Conservation (phyloP, 2,797 vertebrate species). For the Uromys caudimaculatus region DNA sequence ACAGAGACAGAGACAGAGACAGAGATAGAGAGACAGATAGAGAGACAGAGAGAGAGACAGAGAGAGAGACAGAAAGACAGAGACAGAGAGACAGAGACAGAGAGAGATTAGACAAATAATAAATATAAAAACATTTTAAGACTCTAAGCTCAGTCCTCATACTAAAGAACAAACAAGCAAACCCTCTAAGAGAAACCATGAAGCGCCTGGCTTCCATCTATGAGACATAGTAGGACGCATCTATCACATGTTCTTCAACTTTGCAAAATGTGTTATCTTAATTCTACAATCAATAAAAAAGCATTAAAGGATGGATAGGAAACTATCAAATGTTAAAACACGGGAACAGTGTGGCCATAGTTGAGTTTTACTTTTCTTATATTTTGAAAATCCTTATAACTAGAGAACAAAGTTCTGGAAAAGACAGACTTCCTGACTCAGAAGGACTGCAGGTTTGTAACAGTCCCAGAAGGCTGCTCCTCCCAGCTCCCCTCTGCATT, state of each 20-base stretch:
- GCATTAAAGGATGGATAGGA: background rate
- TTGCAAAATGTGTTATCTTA: background rate
- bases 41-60: no score
- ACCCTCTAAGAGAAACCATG: background rate
- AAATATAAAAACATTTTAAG: background rate
- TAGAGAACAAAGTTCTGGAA: background rate
- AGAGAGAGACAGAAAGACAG: no score
- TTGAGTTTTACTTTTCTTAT: constrained; percentile 7
- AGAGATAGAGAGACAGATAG: no score
- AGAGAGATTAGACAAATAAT: background rate
- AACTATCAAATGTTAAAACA: constrained; percentile 23
- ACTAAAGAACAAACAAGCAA: background rate
- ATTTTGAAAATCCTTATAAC: background rate
- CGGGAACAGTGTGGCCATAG: background rate
- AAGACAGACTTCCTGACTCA: background rate
- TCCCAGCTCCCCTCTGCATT: background rate
- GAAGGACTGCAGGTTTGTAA: background rate
- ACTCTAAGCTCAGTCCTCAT: background rate
- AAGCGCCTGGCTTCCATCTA: background rate
- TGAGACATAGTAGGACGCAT: background rate
- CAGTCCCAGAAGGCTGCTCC: background rate
- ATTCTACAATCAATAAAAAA: background rate
- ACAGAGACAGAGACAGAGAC: no score
- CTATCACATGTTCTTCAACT: background rate
- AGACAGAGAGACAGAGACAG: no score